Evolutionary conservation across 2,888 invertebrate species (phyloP), one percentile per base, ranked within the genome.

Genomic region (Ophraella communa): DNA sequence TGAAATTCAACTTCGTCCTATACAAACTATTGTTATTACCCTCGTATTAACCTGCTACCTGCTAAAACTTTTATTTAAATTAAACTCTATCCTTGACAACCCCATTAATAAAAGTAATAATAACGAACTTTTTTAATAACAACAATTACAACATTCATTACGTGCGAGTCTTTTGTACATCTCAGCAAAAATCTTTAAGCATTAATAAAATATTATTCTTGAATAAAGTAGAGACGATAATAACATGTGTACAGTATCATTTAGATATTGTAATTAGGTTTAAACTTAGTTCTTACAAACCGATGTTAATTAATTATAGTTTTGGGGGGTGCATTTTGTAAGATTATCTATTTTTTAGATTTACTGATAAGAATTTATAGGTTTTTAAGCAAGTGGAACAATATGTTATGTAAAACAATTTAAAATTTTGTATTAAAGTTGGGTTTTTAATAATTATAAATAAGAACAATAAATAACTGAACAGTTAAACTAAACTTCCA

Each of bases 191-290:
- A 58, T 61, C 54, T 23, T 55, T 30, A 8, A 58, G 58, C 58
- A 57, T 58, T 65, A 39, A 57, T 51, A 52, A 65, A 62, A 55
- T 51, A 52, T 45, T 54, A 24, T 35, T 35, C n/a, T 51, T 60
- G 35, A 56, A 55, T 49, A 64, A 62, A 62, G 39, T n/a, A n/a
- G 55, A 55, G 62, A 66, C 65, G 69, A 39, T 69, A 66, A 66
- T 69, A 61, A 54, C 21, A 54, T 56, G 57, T 54, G 42, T 59
- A 61, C 64, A 54, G 56, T 60, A 69, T 69, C 66, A 60, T 61
- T 47, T 57, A 20, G 17, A 44, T 52, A 17, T 24, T 54, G 47
- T 66, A 64, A 67, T 67, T 66, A 58, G 39, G 49, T 35, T 30
- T 24, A 42, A 57, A n/a, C n/a, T 30, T 47, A 47, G 47, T 47